Base-by-base conservation (phyloP, 2,797 vertebrate genomes). In the Microctenopoma lineatum region DNA sequence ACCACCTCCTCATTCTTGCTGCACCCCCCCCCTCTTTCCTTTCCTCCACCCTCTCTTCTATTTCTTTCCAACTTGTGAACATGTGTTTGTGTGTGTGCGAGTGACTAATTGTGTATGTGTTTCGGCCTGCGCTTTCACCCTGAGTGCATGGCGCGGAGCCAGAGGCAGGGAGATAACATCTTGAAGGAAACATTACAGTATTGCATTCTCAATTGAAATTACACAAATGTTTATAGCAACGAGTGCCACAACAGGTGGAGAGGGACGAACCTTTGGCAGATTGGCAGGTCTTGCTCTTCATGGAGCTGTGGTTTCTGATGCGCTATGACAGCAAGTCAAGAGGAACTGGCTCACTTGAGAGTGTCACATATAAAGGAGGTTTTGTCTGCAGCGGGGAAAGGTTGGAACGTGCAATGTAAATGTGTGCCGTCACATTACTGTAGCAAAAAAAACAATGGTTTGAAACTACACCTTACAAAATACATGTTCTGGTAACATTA, bases 181-280 rank as follows among this genome's bases (percentile, higher is more conserved):
- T 95, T 85, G 86, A 93, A 95, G 95, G 94, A 97, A 96, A 96
- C 93, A 96, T 95, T 95, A 95, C 94, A 92, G 91, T 93, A 94
- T 94, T 93, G 93, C 95, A 95, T 94, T 91, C 90, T 94, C 95
- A 78, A 95, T 95, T 96, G 92, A 95, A 95, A 96, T 95, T 26
- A 59, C 72, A 91, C 59, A 81, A 25, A 68, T 98, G 98, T 99
- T 99, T 97, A 96, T 98, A 98, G 98, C 97, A 99, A 99, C 97
- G 76, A 90, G 90, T 76, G 85, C 93, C 95, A 97, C 92, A 99
- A 98, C 96, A 99, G 93, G 90, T 91, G 79, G 68, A 60, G 91
- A 87, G 74, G 48, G 59, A 89, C 85, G 93, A 90, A 73, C 84
- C 84, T 74, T 84, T 90, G 90, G 88, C 84, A 86, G 68, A 56